A percentile compares a stretch with the other conserved stretches of the same genome.
Evolutionary conservation across 2,888 invertebrate genomes (phyloP).

Genomic region (Lottia gigantea): DNA sequence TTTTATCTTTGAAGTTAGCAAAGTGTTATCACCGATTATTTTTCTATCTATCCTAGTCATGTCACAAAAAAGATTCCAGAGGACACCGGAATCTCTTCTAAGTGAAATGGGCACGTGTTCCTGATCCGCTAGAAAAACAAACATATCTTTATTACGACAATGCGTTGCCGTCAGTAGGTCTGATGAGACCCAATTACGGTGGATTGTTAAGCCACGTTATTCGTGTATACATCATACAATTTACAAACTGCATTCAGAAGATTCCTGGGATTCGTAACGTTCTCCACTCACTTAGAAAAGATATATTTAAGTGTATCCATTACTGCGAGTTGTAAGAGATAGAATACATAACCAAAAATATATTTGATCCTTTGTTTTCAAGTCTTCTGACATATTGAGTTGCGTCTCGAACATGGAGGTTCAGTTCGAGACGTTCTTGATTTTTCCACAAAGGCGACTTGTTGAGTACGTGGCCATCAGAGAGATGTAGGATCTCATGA

Average conservation of each 20-base stretch:
- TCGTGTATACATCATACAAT: not conserved
- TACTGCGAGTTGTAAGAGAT: not conserved
- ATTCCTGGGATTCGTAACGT: not conserved
- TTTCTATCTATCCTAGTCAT: constrained; percentile 8
- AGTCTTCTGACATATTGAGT: not conserved
- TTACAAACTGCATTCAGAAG: not conserved
- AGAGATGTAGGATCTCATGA: not conserved
- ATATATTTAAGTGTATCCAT: constrained; percentile 9
- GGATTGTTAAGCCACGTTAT: constrained; percentile 2
- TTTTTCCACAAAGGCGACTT: not conserved
- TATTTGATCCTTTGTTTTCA: constrained; percentile 7
- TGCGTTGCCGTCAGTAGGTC: constrained; percentile 9
- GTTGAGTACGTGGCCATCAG: not conserved
- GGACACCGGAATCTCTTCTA: constrained; percentile 8
- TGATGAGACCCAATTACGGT: constrained; percentile 3
- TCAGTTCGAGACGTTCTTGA: not conserved
- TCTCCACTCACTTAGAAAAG: constrained; percentile 7
- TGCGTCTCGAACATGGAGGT: not conserved
- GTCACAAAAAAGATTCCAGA: constrained; percentile 9
- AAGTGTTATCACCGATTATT: constrained; percentile 6
- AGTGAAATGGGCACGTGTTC: constrained; percentile 11
- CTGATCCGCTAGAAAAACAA: constrained; percentile 2
- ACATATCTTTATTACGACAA: constrained; percentile 4
- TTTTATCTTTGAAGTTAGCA: constrained; percentile 1
- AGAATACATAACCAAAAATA: not conserved